These are phyloP conservation scores for Chrysoperla carnea DNA, from an alignment of 1,140 invertebrate species.

Conservation along the genomic window DNA sequence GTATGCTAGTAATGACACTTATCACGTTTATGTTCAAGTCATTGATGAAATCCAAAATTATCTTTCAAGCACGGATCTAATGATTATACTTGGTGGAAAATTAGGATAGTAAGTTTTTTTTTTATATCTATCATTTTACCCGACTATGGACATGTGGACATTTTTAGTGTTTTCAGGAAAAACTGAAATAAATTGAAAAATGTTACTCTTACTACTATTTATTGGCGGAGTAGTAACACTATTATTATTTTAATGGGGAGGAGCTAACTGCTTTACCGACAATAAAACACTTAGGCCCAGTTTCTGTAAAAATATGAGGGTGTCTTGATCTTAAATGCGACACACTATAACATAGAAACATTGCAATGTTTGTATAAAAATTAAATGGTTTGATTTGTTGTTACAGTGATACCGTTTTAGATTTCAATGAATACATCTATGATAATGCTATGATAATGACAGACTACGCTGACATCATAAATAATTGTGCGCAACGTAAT, in stretches of 20 bases:
- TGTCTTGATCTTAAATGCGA: background rate
- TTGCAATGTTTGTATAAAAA: background rate
- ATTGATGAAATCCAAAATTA: background rate
- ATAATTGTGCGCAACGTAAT: conserved; percentile 21
- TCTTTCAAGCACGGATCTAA: too few species aligned
- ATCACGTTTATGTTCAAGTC: background rate
- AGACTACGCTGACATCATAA: conserved; percentile 18
- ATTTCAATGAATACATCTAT: conserved; percentile 4
- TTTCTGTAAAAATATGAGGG: background rate
- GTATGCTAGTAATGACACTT: conserved; percentile 1
- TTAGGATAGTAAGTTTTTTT: too few species aligned
- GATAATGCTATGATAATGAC: conserved; percentile 10
- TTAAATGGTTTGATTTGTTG: background rate
- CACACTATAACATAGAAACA: background rate
- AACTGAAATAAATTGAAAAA: too few species aligned
- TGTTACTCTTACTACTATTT: too few species aligned
- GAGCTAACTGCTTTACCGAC: too few species aligned
- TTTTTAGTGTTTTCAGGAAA: too few species aligned
- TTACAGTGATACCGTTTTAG: conserved; percentile 4
- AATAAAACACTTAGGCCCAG: too few species aligned
- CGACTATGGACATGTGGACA: too few species aligned
- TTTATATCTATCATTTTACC: too few species aligned
- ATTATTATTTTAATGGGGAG: too few species aligned
- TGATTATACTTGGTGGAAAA: too few species aligned
- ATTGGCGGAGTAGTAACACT: too few species aligned